Percentiles rank a stretch among this genome's conserved stretches.
phyloP scores from a whole-genome alignment of 2,113 vertebrate species.

The Serinus canaria region DNA sequence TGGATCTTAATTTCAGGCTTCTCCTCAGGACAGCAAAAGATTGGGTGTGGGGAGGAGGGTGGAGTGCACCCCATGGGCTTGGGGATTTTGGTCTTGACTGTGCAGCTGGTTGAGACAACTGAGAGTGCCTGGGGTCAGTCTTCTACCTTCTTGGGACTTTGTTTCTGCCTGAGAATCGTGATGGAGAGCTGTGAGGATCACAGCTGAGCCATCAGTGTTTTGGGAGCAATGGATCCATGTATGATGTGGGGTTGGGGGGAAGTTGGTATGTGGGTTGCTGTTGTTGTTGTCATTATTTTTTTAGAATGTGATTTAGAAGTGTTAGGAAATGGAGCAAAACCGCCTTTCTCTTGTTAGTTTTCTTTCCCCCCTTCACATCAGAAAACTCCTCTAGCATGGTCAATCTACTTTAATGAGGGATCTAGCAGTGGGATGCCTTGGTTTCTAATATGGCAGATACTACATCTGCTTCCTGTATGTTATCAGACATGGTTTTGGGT shows the following conservation, averaged over 20 bases:
- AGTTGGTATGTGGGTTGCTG: not conserved
- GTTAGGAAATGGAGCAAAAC: not conserved
- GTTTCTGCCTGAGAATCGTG: not conserved
- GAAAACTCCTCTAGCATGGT: not conserved
- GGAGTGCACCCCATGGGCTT: accelerated
- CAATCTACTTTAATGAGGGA: not conserved
- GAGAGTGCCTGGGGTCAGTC: not conserved
- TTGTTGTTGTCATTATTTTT: not conserved
- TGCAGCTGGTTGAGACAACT: not conserved
- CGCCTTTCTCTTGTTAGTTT: not conserved
- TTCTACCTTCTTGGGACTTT: not conserved
- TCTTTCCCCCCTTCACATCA: not conserved
- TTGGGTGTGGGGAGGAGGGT: not conserved
- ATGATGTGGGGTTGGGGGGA: not conserved
- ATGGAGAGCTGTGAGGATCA: not conserved
- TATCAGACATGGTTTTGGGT: not conserved
- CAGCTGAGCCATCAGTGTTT: not conserved
- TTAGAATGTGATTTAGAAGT: not conserved
- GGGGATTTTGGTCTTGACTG: not conserved
- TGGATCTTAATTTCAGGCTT: not conserved
- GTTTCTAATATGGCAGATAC: not conserved
- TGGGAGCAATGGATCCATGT: not conserved
- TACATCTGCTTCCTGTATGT: not conserved
- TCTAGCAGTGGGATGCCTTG: not conserved
- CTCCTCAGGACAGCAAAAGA: not conserved